Base-by-base conservation (phyloP, 2,797 vertebrate species). In the Pangasius krempfi region DNA sequence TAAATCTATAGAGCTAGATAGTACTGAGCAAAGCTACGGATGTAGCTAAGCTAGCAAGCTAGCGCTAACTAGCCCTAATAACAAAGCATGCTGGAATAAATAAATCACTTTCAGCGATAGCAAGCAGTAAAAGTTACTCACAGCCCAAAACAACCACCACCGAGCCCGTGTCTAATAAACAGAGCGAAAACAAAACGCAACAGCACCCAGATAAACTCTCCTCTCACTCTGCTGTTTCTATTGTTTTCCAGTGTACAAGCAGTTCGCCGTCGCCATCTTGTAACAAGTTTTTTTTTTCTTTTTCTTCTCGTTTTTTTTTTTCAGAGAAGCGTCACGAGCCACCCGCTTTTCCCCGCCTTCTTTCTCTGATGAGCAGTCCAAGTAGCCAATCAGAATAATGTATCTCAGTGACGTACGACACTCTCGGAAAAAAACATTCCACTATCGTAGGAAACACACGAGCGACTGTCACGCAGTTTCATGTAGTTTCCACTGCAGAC, bases 231-330 rank as follows among this genome's bases (percentile, higher is more conserved):
- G 92, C 91, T 92, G 92, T 85, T 92, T 95, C 96, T 97, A 96
- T 97, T 97, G 96, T 97, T 95, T 95, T 96, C 94, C 95, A 95
- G 92, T 92, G 93, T 91, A 95, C 95, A 90, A 89, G 91, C 94
- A 94, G 92, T 87, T 92, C 94, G 88, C 90, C 92, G 91, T 92
- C 95, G 96, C 96, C 96, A 97, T 97, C 94, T 97, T 97, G 95
- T 92, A 94, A 95, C 94, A 92, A 92, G 90, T 93, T 93, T 93
- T 93, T 94, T 94, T 94, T 94, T 93, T 52, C 14, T 47, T 44
- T 44, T 4, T 9, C 93, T 76, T 16, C 84, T 86, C 94, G 93
- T 92, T 93, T 89, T 70, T 89, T 50, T 84, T 80, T 91, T 92
- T 91, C 91, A 85, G 87, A 93, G 90, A 27, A 76, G 89, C 92